A percentile compares a stretch with the other conserved stretches of the same genome.
Conservation (phyloP, 2,888 invertebrate genomes). For the Dasypolia templi region DNA sequence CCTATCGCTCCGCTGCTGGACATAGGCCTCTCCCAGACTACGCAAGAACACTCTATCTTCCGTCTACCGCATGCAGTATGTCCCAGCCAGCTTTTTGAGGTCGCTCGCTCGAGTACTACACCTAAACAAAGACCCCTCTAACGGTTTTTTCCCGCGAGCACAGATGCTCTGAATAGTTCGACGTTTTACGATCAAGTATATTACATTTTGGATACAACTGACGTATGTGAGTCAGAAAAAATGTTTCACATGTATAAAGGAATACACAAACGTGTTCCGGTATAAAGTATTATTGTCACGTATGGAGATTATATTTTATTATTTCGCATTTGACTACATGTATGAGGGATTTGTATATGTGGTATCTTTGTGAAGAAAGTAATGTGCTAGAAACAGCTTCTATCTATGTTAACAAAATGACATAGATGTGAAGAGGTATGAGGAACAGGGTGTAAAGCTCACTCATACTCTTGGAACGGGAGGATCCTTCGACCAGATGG, state of each 20-base stretch:
- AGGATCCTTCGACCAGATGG: too few species aligned
- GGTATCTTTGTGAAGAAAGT: background rate
- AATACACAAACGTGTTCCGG: constrained; percentile 50
- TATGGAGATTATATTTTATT: constrained; percentile 55
- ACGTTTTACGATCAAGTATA: constrained; percentile 78
- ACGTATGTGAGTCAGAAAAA: constrained; percentile 61
- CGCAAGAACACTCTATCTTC: too few species aligned
- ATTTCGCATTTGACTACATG: constrained; percentile 45
- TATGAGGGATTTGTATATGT: constrained; percentile 13
- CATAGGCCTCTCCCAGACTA: too few species aligned
- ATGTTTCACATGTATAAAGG: constrained; percentile 53
- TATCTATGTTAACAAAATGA: background rate
- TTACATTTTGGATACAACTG: constrained; percentile 74
- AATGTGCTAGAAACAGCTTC: background rate
- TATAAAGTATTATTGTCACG: constrained; percentile 55
- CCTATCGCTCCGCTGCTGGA: too few species aligned
- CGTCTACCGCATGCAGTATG: too few species aligned
- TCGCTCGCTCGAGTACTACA: constrained; percentile 53
- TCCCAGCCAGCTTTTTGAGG: too few species aligned
- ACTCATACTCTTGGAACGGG: too few species aligned
- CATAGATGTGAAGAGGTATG: too few species aligned
- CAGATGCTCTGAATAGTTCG: constrained; percentile 79
- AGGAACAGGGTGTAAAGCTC: too few species aligned
- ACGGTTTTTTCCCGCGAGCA: constrained; percentile 70
- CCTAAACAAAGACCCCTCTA: constrained; percentile 51